These are phyloP conservation scores for Plagodis dolabraria DNA, from an alignment of 2,888 invertebrate genomes.

Conservation along the genomic window DNA sequence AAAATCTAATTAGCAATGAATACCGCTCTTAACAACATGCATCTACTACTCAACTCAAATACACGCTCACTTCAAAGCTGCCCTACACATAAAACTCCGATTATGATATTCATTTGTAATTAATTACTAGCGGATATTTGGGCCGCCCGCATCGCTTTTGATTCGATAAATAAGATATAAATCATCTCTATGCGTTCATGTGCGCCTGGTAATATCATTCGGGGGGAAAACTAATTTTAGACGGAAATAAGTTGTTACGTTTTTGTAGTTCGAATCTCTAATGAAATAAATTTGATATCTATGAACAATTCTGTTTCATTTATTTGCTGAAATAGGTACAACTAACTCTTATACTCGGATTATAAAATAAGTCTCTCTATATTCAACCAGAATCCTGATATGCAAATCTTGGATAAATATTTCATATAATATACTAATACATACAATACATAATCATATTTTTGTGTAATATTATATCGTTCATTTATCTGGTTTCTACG, in stretches of 20 bases:
- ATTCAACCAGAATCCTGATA: too few relatives aligned
- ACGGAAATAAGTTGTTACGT: slow-evolving; percentile 16
- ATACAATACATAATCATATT: too few relatives aligned
- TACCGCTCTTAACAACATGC: slow-evolving; percentile 7
- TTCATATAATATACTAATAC: too few relatives aligned
- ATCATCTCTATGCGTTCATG: slow-evolving; percentile 44
- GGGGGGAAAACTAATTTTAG: slow-evolving; percentile 30
- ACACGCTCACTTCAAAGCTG: slow-evolving; percentile 45
- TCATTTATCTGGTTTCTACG: too few relatives aligned
- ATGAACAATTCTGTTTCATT: too few relatives aligned
- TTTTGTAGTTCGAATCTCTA: too few relatives aligned
- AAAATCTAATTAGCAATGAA: neutral
- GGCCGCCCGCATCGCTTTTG: slow-evolving; percentile 43
- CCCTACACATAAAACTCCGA: slow-evolving; percentile 31
- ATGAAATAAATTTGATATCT: too few relatives aligned
- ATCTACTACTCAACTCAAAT: slow-evolving; percentile 10
- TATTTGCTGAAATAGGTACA: too few relatives aligned
- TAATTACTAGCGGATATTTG: slow-evolving; percentile 43
- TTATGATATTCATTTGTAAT: slow-evolving; percentile 56
- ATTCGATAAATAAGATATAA: slow-evolving; percentile 48
- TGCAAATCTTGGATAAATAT: too few relatives aligned
- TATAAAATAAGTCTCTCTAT: too few relatives aligned
- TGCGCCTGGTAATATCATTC: slow-evolving; percentile 32
- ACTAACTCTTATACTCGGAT: too few relatives aligned
- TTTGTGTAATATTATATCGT: too few relatives aligned